Conservation (phyloP, 2,113 vertebrate species). For the Myrmecobius fasciatus region DNA sequence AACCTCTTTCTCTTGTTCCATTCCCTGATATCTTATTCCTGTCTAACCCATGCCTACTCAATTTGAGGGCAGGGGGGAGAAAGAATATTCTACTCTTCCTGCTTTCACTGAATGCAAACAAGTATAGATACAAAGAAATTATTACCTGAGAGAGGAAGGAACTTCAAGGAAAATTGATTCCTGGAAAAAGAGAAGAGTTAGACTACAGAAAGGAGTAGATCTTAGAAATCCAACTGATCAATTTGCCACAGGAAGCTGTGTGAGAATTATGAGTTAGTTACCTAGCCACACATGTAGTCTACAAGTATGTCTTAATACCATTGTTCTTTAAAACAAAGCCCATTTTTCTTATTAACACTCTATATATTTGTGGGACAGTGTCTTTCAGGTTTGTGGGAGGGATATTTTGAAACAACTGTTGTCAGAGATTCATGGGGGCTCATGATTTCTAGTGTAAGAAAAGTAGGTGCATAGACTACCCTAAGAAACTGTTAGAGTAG, state of each 20-base stretch:
- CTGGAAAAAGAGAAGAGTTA: not conserved
- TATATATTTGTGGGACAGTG: not conserved
- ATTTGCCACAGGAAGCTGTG: not conserved
- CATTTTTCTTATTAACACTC: not conserved
- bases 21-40: not conserved
- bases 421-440: not conserved
- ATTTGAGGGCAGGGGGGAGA: not conserved
- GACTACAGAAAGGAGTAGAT: not conserved
- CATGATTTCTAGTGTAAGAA: not conserved
- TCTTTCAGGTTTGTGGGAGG: not conserved
- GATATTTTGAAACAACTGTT: not conserved
- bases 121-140: not conserved
- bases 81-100: not conserved
- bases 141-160: not conserved
- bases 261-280: not conserved
- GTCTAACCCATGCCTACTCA: not conserved
- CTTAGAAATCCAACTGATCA: not conserved
- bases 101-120: not conserved
- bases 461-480: not conserved
- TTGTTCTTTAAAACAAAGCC: not conserved
- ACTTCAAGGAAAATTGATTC: not conserved
- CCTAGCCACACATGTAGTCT: not conserved
- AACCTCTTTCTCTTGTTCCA: not conserved
- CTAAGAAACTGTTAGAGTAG: not conserved
- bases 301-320: not conserved